Conservation (phyloP, 1,140 invertebrate genomes). For the Dreissena rostriformis region DNA sequence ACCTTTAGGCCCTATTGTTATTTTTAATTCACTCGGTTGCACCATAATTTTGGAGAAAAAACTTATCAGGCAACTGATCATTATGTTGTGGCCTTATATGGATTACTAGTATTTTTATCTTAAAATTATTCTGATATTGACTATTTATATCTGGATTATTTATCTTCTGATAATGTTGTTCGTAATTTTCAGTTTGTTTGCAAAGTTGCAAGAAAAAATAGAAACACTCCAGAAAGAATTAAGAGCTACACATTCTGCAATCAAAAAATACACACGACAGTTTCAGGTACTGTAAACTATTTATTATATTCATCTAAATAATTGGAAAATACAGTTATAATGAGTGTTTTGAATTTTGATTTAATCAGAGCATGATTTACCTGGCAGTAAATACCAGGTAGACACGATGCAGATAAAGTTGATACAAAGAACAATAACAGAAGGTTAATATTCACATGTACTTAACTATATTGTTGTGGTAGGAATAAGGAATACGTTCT, state of each 20-base stretch:
- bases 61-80: too few species aligned
- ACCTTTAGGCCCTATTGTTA: too few species aligned
- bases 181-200: constrained; percentile 28
- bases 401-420: neutral
- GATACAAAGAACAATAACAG: neutral
- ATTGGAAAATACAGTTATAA: too few species aligned
- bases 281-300: constrained; percentile 28
- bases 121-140: neutral
- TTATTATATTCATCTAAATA: neutral
- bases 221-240: constrained; percentile 44
- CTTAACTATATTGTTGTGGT: neutral
- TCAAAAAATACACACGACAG: constrained; percentile 40
- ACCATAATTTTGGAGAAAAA: too few species aligned
- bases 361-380: neutral
- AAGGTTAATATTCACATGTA: neutral
- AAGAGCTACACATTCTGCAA: constrained; percentile 31
- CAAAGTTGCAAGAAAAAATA: constrained; percentile 37
- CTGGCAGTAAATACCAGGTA: neutral
- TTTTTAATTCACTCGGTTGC: too few species aligned
- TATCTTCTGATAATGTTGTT: neutral
- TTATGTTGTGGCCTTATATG: neutral
- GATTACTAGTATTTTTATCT: neutral
- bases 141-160: neutral
- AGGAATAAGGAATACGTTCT: too few species aligned
- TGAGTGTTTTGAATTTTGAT: neutral